Evolutionary conservation across 2,797 vertebrate species (phyloP).

Genomic region (Bovichtus diacanthus): DNA sequence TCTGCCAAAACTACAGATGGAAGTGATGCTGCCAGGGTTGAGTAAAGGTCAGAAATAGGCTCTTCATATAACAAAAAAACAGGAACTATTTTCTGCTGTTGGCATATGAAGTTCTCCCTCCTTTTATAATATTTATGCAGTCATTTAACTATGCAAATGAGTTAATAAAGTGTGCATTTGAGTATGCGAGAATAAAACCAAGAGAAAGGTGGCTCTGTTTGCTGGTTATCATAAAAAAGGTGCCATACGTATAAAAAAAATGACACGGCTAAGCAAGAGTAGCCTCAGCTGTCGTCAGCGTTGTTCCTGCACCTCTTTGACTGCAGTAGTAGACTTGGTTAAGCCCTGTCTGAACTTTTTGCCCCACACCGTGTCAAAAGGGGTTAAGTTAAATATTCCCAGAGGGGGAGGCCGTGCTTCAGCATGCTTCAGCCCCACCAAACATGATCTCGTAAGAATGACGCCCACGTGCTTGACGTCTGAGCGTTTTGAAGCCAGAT

Average conservation of each 20-base stretch:
- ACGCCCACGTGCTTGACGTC: constrained; percentile 73
- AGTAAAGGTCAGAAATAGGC: constrained; percentile 8
- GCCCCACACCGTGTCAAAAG: constrained; percentile 60
- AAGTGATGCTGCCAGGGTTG: constrained; percentile 20
- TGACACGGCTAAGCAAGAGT: neutral
- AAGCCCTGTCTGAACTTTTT: constrained; percentile 69
- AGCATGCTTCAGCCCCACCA: constrained; percentile 61
- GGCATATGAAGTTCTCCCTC: neutral
- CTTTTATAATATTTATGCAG: neutral
- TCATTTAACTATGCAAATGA: neutral
- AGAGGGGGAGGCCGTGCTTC: constrained; percentile 58
- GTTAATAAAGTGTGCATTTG: neutral
- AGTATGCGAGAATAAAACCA: neutral
- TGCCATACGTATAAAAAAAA: neutral
- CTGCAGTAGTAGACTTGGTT: constrained; percentile 42
- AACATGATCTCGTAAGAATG: constrained; percentile 64
- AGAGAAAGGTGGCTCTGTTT: neutral
- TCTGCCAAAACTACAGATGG: constrained; percentile 9
- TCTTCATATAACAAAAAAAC: neutral
- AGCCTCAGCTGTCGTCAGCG: constrained; percentile 8
- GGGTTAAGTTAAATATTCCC: constrained; percentile 71
- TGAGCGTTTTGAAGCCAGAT: constrained; percentile 66
- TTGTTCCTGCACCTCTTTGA: constrained; percentile 33
- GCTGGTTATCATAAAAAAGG: neutral
- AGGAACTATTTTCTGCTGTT: constrained; percentile 1